Conservation (phyloP, 2,888 invertebrate genomes). For the Harpalus rufipes region DNA sequence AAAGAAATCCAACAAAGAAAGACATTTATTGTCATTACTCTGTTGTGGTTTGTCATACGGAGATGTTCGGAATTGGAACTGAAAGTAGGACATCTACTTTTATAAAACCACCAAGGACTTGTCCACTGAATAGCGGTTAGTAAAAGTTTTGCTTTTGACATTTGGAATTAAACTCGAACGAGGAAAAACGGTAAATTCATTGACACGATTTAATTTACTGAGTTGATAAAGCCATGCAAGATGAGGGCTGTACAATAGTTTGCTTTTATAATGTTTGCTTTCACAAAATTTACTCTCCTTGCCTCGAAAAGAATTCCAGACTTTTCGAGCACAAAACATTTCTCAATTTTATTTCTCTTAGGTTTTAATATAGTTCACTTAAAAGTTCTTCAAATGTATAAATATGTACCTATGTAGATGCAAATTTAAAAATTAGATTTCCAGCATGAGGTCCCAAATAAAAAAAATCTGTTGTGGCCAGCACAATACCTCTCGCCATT, state of each 20-base stretch:
- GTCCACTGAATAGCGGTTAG: background rate
- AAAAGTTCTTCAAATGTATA: too few relatives aligned
- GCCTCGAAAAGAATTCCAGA: background rate
- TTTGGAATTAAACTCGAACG: background rate
- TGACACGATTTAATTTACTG: background rate
- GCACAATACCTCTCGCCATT: too few relatives aligned
- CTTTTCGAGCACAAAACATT: background rate
- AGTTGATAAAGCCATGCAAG: background rate
- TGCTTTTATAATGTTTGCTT: background rate
- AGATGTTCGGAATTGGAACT: slow-evolving; percentile 34
- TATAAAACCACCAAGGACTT: slow-evolving; percentile 14
- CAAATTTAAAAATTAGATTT: too few relatives aligned
- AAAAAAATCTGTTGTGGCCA: too few relatives aligned
- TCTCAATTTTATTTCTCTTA: background rate
- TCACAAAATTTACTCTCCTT: background rate
- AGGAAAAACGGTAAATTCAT: background rate
- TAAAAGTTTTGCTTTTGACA: background rate
- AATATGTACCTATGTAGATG: too few relatives aligned
- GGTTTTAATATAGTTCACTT: too few relatives aligned
- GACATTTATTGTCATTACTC: slow-evolving; percentile 17
- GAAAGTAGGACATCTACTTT: slow-evolving; percentile 32
- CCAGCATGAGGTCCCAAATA: too few relatives aligned
- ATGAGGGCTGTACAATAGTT: background rate
- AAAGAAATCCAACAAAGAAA: background rate
- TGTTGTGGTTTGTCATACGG: slow-evolving; percentile 16